Percentiles rank a stretch among this genome's conserved stretches.
Conservation (phyloP, 2,888 invertebrate genomes). For the Acanthosepion pharaonis region DNA sequence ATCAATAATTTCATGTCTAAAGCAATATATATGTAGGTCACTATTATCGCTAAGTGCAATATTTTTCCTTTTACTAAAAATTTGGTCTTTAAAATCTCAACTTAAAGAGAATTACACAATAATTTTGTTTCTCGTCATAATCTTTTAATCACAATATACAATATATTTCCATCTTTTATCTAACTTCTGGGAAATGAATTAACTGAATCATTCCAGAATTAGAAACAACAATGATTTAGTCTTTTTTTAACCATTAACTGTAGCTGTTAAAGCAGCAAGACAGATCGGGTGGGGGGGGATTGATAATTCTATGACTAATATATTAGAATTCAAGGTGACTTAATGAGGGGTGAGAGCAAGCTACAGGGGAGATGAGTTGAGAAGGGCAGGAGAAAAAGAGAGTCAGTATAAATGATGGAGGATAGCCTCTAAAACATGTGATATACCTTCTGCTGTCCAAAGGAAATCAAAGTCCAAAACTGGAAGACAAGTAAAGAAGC, state of each 20-base stretch:
- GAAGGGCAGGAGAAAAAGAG: neutral
- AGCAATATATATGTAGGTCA: no score
- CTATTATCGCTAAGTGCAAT: no score
- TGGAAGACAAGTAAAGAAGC: neutral
- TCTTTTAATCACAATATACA: no score
- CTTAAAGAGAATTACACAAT: no score
- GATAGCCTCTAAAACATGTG: neutral
- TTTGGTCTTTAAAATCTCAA: no score
- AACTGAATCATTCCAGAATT: neutral
- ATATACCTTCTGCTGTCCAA: neutral
- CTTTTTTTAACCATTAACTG: neutral
- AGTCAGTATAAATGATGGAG: neutral
- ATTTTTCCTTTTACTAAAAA: no score
- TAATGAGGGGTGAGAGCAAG: neutral
- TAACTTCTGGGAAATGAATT: neutral
- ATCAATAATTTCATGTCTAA: no score
- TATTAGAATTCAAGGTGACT: neutral
- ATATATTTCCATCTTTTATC: neutral
- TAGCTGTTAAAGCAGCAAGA: neutral
- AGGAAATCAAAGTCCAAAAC: conserved; percentile 2
- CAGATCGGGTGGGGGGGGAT: neutral
- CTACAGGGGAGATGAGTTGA: neutral
- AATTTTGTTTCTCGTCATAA: no score
- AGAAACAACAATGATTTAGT: neutral
- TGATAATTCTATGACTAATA: neutral